A percentile compares a stretch with the other conserved stretches of the same genome.
Evolutionary conservation across 2,113 vertebrate species (phyloP).

Genomic region (Collichthys lucidus): DNA sequence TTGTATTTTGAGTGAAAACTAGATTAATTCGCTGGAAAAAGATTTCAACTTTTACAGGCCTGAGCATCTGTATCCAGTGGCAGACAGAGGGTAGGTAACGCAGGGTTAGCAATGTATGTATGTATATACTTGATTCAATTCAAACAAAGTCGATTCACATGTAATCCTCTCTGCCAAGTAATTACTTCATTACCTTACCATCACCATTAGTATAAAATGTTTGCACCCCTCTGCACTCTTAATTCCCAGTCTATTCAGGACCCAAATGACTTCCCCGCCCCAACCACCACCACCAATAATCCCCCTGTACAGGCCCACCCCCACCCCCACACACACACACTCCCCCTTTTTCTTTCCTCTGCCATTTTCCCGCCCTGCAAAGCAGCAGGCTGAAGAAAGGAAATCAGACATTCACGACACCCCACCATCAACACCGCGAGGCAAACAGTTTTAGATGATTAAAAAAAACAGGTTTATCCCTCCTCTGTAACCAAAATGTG

Average conservation of each 20-base stretch:
- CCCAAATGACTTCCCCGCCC: slow-evolving; percentile 31
- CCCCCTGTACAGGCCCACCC: slow-evolving; percentile 16
- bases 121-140: not conserved
- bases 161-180: not conserved
- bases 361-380: slow-evolving; percentile 78
- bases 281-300: too few relatives aligned
- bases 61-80: not conserved
- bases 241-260: slow-evolving; percentile 40
- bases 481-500: not conserved
- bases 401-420: slow-evolving; percentile 36
- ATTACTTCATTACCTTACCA: not conserved
- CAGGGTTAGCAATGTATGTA: not conserved
- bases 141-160: not conserved
- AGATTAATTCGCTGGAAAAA: not conserved
- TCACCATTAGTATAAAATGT: not conserved
- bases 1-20: not conserved
- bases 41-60: not conserved
- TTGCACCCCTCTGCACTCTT: not conserved
- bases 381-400: slow-evolving; percentile 56
- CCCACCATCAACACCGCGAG: slow-evolving; percentile 6
- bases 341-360: slow-evolving; percentile 40
- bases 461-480: too few relatives aligned
- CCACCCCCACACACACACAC: not conserved
- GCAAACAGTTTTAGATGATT: not conserved
- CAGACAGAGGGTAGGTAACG: not conserved